Percentiles rank a stretch among this genome's conserved stretches.
Conservation (phyloP, 2,113 vertebrate genomes). For the Nanorana parkeri region DNA sequence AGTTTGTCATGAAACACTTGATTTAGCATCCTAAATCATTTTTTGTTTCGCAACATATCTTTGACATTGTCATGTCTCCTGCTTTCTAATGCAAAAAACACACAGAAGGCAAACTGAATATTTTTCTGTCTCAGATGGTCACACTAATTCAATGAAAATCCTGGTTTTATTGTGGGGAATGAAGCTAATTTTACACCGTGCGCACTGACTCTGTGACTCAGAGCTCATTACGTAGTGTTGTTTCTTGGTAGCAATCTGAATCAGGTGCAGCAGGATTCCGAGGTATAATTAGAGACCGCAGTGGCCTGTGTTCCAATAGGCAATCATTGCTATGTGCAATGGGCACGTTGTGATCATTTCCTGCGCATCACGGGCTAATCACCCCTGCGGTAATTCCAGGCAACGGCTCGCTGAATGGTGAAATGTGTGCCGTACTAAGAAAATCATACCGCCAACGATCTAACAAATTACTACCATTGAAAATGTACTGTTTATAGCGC, state of each 20-base stretch:
- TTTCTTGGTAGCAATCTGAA: conserved; percentile 18
- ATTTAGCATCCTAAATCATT: too few species aligned
- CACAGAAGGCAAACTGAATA: not conserved
- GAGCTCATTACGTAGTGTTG: conserved; percentile 8
- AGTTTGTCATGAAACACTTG: too few species aligned
- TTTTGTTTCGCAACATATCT: too few species aligned
- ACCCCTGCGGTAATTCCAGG: not conserved
- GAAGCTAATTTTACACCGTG: conserved; percentile 20
- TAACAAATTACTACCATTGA: too few species aligned
- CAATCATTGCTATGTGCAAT: not conserved
- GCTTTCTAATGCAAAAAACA: too few species aligned
- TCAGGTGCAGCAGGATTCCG: not conserved
- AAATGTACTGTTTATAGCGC: too few species aligned
- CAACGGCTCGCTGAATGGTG: too few species aligned
- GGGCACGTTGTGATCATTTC: not conserved
- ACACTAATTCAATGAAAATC: conserved; percentile 2
- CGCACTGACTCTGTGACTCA: conserved; percentile 10
- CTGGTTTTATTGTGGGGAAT: not conserved
- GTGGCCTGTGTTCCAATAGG: not conserved
- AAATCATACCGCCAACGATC: too few species aligned
- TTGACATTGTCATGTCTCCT: too few species aligned
- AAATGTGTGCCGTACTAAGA: too few species aligned
- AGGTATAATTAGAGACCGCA: conserved; percentile 12
- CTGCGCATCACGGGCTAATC: not conserved
- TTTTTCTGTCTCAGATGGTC: not conserved